phyloP scores from a whole-genome alignment of 23 tunicate species.

The Ciona savignyi region DNA sequence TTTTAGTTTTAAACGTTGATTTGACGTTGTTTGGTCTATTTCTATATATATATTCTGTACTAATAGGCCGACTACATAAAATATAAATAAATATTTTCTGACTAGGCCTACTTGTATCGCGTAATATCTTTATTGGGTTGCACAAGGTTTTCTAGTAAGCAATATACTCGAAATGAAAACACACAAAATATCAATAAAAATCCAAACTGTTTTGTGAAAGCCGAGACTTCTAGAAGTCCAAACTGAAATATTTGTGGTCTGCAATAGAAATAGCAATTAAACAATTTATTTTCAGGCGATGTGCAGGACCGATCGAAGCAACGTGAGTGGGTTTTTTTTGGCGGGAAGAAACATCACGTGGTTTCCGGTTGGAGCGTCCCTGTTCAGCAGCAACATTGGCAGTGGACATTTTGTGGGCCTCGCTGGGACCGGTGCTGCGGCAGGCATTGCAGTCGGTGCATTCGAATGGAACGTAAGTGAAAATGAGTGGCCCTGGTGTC shows the following conservation, averaged over 20 bases:
- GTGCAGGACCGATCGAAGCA: constrained; percentile 82
- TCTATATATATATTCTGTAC: no score
- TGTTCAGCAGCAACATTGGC: constrained; percentile 94
- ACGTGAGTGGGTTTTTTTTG: constrained; percentile 87
- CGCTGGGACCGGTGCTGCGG: constrained; percentile 98
- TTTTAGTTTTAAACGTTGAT: no score
- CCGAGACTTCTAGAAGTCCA: not conserved
- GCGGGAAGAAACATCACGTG: constrained; percentile 93
- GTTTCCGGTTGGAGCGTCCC: constrained; percentile 98
- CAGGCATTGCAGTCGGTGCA: constrained; percentile 97
- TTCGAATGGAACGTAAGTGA: constrained; percentile 95
- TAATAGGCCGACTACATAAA: no score
- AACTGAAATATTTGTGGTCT: not conserved
- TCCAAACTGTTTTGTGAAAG: not conserved
- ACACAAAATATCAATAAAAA: constrained; percentile 1
- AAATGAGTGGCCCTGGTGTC: not conserved
- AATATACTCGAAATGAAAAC: no score
- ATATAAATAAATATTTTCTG: no score
- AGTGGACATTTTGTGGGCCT: constrained; percentile 93
- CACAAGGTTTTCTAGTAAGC: no score
- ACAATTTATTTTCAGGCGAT: constrained; percentile 48
- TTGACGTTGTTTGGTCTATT: no score
- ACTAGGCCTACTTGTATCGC: no score
- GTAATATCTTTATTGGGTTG: no score
- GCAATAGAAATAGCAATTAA: not conserved